Base-by-base conservation (phyloP, 2,113 vertebrate species). In the Balaeniceps rex region DNA sequence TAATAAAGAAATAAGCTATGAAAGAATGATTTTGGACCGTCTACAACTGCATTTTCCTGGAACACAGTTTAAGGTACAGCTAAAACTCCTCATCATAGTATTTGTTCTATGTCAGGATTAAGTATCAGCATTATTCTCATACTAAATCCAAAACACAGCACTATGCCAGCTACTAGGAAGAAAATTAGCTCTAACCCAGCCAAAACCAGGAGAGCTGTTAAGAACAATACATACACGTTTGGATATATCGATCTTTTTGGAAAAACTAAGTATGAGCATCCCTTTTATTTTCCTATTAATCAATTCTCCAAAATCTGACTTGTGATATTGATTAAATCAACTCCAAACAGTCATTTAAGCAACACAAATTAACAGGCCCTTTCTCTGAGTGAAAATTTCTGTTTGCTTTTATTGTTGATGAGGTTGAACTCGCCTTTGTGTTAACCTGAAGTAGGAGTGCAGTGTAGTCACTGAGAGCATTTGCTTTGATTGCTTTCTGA, bases 11-110 rank as follows among this genome's bases (percentile, higher is more conserved):
- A 51, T 42, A 40, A 75, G 22, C 57, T 78, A 55, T 38, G 57
- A 4, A n/a, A 46, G 25, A 7, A n/a, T 80, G 23, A 52, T 98
- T 88, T 96, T 97, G 28, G 95, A 97, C 40, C 85, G 65, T 70
- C 83, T 98, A 51, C 95, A 97, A 10, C 42, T 88, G 15, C 69
- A 94, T 63, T 98, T 98, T 61, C 97, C 98, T 47, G 98, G 93
- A 78, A 94, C 94, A 64, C 86, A 80, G 46, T 97, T 98, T 80
- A 98, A 98, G 97, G 98, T 98, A 97, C 22, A 18, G 14, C 11
- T 80, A 46, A 83, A 87, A 81, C 31, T 83, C 11, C 11, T 61
- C 23, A 12, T 34, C 26, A 15, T 11, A 69, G 7, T 25, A 22
- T 31, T 79, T 87, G 31, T 64, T 69, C 31, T 78, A 9, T 26